A percentile compares a stretch with the other conserved stretches of the same genome.
phyloP scores from a whole-genome alignment of 2,888 invertebrate species.

The Phyto melanocephala region DNA sequence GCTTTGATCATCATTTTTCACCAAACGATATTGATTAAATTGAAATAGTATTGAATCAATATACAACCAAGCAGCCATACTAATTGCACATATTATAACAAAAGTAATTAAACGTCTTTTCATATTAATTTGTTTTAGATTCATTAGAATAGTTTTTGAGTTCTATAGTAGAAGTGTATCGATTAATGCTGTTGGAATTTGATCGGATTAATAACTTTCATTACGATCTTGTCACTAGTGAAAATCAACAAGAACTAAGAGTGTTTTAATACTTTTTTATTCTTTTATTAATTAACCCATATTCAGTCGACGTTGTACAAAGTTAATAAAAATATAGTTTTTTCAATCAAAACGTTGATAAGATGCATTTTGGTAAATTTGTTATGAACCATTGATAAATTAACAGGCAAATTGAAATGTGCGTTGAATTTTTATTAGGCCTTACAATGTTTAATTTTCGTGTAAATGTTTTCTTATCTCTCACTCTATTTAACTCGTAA shows the following conservation, averaged over 20 bases:
- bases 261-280: not conserved
- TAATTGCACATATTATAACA: constrained; percentile 73
- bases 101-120: constrained; percentile 33
- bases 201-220: constrained; percentile 39
- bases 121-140: constrained; percentile 30
- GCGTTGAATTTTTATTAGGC: too few species aligned
- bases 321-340: too few species aligned
- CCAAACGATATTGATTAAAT: constrained; percentile 72
- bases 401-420: too few species aligned
- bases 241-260: constrained; percentile 25
- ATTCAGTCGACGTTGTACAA: too few species aligned
- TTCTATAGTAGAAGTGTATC: not conserved
- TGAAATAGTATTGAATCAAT: constrained; percentile 68
- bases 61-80: constrained; percentile 77
- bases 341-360: too few species aligned
- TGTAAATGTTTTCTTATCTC: too few species aligned
- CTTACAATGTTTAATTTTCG: too few species aligned
- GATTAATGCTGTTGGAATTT: not conserved
- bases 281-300: too few species aligned
- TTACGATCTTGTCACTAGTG: constrained; percentile 35
- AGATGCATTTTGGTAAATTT: too few species aligned
- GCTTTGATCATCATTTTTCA: constrained; percentile 53
- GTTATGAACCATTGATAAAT: too few species aligned
- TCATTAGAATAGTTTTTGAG: not conserved
- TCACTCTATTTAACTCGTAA: too few species aligned